Evolutionary conservation across 2,888 invertebrate species (phyloP).

Genomic region (Plusia festucae): DNA sequence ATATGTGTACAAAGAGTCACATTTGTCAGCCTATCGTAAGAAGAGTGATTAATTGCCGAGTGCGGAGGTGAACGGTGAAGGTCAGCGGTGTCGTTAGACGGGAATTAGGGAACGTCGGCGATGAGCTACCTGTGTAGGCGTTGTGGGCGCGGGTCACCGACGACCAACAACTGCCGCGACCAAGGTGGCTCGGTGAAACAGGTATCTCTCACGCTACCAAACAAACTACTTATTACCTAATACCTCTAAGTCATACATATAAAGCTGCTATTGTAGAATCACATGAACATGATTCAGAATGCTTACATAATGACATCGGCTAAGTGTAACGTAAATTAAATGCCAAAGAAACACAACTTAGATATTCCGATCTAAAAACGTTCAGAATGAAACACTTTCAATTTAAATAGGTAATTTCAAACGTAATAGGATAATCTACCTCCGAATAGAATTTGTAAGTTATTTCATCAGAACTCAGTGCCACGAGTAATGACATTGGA

Average conservation of each 20-base stretch:
- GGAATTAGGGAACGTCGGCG: constrained; percentile 57
- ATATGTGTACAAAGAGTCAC: neutral
- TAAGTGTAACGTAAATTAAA: constrained; percentile 30
- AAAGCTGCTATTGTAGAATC: neutral
- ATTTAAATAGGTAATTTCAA: constrained; percentile 53
- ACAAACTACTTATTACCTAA: neutral
- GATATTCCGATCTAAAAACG: constrained; percentile 32
- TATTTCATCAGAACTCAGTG: constrained; percentile 27
- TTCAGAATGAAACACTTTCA: constrained; percentile 43
- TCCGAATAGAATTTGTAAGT: constrained; percentile 33
- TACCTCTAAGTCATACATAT: neutral
- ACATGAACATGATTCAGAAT: neutral
- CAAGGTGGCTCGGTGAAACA: neutral
- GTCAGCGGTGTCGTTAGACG: constrained; percentile 38
- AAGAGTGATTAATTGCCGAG: constrained; percentile 5
- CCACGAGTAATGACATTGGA: constrained; percentile 33
- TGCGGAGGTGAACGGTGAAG: constrained; percentile 28
- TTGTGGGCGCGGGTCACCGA: constrained; percentile 30
- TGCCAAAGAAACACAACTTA: constrained; percentile 37
- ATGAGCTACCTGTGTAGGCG: constrained; percentile 39
- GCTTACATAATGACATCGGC: neutral
- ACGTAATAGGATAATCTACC: constrained; percentile 50
- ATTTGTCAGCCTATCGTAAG: neutral
- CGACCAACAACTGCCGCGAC: constrained; percentile 9
- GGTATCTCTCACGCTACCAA: constrained; percentile 10